These are phyloP conservation scores for Ganaspis sp. DNA, from an alignment of 1,140 invertebrate species.

Conservation along the genomic window DNA sequence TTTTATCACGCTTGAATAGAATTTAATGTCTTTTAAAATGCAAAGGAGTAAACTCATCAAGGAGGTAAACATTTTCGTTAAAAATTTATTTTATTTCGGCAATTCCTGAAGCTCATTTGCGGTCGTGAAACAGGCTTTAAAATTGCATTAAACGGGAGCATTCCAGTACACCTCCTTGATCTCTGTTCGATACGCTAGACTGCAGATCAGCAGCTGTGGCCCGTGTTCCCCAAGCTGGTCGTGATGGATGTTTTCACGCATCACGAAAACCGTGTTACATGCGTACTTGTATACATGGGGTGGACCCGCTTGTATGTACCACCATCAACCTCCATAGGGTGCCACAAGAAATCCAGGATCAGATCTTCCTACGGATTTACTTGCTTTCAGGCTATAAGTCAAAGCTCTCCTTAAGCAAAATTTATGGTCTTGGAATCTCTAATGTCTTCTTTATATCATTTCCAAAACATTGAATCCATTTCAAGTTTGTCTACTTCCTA, in stretches of 20 bases:
- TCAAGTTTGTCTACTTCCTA: background rate
- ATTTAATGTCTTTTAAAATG: no score
- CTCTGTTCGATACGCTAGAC: slow-evolving; percentile 56
- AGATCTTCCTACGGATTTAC: slow-evolving; percentile 17
- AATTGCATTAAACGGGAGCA: slow-evolving; percentile 16
- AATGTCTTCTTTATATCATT: slow-evolving; percentile 6
- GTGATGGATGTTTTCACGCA: slow-evolving; percentile 61
- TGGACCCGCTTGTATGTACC: slow-evolving; percentile 15
- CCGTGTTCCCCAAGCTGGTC: slow-evolving; percentile 58
- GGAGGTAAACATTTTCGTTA: no score
- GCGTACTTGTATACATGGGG: background rate
- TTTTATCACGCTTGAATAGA: no score
- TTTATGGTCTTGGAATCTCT: background rate
- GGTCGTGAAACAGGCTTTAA: slow-evolving; percentile 41
- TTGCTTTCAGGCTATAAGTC: slow-evolving; percentile 16
- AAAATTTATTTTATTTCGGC: no score
- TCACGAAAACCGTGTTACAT: slow-evolving; percentile 22
- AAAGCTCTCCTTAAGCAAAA: slow-evolving; percentile 2
- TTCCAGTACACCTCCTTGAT: slow-evolving; percentile 48
- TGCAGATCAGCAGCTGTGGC: slow-evolving; percentile 59
- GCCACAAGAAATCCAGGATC: slow-evolving; percentile 7
- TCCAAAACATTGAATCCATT: slow-evolving; percentile 11
- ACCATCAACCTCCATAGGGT: slow-evolving; percentile 16
- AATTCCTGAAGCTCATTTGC: slow-evolving; percentile 37
- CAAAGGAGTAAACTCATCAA: no score